These are phyloP conservation scores for Sander lucioperca DNA, from an alignment of 2,113 vertebrate genomes.

Conservation along the genomic window DNA sequence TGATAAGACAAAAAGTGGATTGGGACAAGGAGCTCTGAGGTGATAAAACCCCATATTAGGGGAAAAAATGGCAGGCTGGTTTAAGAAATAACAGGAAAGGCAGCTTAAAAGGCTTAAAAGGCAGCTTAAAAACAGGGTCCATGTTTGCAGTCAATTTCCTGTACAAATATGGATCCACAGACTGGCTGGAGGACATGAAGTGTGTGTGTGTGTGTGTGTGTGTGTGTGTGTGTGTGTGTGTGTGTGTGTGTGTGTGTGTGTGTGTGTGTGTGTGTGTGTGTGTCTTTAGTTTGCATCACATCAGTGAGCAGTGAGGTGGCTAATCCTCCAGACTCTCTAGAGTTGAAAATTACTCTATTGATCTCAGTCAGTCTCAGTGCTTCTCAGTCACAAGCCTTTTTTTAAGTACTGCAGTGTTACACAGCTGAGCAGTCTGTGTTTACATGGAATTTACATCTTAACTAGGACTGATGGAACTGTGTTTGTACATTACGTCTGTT, in stretches of 20 bases:
- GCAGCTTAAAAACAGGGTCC: conserved; percentile 25
- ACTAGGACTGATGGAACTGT: neutral
- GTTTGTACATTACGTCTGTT: conserved; percentile 10
- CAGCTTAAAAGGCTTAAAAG: neutral
- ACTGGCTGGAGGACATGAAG: conserved; percentile 15
- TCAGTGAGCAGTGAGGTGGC: conserved; percentile 63
- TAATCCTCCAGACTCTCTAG: conserved; percentile 69
- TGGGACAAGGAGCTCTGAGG: neutral
- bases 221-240: conserved; percentile 13
- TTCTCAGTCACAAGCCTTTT: conserved; percentile 58
- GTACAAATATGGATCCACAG: conserved; percentile 56
- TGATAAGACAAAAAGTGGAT: neutral
- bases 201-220: conserved; percentile 15
- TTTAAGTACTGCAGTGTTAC: conserved; percentile 51
- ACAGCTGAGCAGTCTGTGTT: conserved; percentile 16
- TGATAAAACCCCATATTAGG: neutral
- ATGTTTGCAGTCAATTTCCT: conserved; percentile 51
- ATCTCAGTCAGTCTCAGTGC: conserved; percentile 45
- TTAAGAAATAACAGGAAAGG: neutral
- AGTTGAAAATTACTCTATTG: conserved; percentile 80
- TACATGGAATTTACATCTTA: conserved; percentile 33
- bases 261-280: conserved; percentile 14
- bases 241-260: conserved; percentile 19
- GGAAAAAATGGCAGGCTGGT: neutral
- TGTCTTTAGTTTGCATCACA: conserved; percentile 47